These are phyloP conservation scores for Cosmia trapezina DNA, from an alignment of 2,888 invertebrate genomes.

Conservation along the genomic window DNA sequence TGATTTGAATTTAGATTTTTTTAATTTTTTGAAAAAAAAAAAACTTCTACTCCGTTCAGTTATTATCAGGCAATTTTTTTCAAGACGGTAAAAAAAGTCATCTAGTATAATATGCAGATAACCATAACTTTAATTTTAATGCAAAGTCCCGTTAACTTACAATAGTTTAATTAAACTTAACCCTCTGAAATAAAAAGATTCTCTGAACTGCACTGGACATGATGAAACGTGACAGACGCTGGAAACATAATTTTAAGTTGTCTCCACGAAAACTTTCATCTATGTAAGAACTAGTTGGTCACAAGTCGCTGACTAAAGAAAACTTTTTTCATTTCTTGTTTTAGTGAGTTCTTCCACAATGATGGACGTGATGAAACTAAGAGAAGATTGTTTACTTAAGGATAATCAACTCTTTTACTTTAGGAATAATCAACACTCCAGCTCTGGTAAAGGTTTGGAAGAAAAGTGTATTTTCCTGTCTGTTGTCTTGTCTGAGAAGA, in stretches of 20 bases:
- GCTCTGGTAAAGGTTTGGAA: not conserved
- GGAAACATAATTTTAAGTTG: slow-evolving; percentile 65
- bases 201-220: slow-evolving; percentile 33
- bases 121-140: not conserved
- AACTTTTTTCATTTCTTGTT: slow-evolving; percentile 81
- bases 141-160: not conserved
- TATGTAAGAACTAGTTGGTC: slow-evolving; percentile 67
- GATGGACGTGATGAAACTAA: slow-evolving; percentile 70
- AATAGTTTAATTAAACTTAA: slow-evolving; percentile 24
- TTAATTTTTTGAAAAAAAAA: no score
- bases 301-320: slow-evolving; percentile 77
- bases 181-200: slow-evolving; percentile 7
- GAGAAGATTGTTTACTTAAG: slow-evolving; percentile 59
- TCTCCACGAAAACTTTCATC: slow-evolving; percentile 70
- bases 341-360: slow-evolving; percentile 68
- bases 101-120: no score
- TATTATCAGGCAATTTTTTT: no score
- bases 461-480: not conserved
- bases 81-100: no score
- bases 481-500: not conserved
- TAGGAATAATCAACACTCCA: slow-evolving; percentile 17
- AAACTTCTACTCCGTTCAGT: no score
- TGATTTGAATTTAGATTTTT: no score
- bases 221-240: slow-evolving; percentile 56
- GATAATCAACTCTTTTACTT: slow-evolving; percentile 43